phyloP scores from a whole-genome alignment of 1,140 invertebrate species.

The Calliphora vicina region DNA sequence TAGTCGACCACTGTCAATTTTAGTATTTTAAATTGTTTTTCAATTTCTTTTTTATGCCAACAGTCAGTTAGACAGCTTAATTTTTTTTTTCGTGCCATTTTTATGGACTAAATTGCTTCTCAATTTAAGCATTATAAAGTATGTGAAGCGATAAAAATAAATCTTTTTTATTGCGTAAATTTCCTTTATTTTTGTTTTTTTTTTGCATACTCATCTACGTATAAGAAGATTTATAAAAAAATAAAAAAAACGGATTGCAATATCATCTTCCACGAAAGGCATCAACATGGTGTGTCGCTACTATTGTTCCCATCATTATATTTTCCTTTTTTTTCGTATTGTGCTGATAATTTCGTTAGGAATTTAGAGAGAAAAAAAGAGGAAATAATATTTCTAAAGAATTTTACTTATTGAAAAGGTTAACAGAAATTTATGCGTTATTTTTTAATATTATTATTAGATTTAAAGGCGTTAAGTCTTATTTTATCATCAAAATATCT shows the following conservation, averaged over 20 bases:
- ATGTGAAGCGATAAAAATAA: slow-evolving; percentile 12
- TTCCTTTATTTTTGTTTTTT: too few relatives aligned
- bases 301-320: neutral
- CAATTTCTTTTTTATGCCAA: neutral
- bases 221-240: neutral
- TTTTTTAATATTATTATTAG: neutral
- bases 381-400: neutral
- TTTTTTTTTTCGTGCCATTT: neutral
- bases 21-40: neutral
- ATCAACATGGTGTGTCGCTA: neutral
- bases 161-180: slow-evolving; percentile 5
- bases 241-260: neutral
- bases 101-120: slow-evolving; percentile 5
- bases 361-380: neutral
- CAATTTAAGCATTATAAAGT: slow-evolving; percentile 17
- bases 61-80: neutral
- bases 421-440: neutral
- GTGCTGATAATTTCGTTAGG: neutral
- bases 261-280: neutral
- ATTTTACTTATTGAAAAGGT: slow-evolving; percentile 3
- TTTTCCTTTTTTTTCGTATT: neutral
- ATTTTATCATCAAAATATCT: neutral
- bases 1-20: too few relatives aligned
- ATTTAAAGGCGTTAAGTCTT: neutral
- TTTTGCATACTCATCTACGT: slow-evolving; percentile 7